These are phyloP conservation scores for Acromyrmex heyeri DNA, from an alignment of 1,140 invertebrate species.

Conservation along the genomic window DNA sequence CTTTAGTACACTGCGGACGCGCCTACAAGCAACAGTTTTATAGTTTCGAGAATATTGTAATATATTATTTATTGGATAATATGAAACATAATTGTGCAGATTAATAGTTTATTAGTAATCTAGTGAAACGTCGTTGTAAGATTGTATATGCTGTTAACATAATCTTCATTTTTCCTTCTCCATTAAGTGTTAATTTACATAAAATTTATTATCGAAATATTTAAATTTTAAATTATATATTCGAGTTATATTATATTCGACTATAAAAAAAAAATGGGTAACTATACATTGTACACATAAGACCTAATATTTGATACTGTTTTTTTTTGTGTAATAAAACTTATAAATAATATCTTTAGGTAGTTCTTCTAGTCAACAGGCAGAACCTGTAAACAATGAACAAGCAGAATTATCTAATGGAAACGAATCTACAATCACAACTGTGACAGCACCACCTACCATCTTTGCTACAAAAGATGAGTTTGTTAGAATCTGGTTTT, in stretches of 20 bases:
- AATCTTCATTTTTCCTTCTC: neutral
- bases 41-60: no score
- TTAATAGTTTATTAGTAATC: no score
- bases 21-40: no score
- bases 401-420: neutral
- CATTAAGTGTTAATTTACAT: neutral
- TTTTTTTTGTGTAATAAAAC: neutral
- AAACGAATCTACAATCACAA: neutral
- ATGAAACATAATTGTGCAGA: no score
- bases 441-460: neutral
- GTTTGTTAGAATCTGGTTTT: slow-evolving; percentile 44
- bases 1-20: no score
- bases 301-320: neutral
- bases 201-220: neutral
- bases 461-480: slow-evolving; percentile 24
- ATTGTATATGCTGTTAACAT: neutral
- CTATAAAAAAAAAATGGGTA: slow-evolving; percentile 23
- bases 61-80: no score
- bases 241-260: neutral
- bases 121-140: neutral
- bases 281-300: neutral
- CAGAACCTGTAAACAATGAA: neutral
- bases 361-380: neutral
- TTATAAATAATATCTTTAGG: neutral
- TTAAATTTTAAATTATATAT: neutral